These are phyloP conservation scores for Mythimna loreyi DNA, from an alignment of 2,888 invertebrate species.

Conservation along the genomic window DNA sequence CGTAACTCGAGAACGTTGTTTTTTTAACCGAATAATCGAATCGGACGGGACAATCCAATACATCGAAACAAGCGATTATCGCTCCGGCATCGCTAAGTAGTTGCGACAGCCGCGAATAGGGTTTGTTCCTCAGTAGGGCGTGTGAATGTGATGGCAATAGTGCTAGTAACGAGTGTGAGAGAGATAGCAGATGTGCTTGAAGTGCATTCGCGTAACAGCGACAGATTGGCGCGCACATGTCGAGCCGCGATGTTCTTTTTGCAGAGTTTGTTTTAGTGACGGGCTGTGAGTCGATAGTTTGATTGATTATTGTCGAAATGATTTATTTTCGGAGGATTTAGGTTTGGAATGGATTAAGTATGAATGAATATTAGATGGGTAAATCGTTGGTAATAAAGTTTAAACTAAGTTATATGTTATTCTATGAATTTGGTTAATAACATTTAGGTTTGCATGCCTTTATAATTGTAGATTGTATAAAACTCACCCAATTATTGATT, in stretches of 20 bases:
- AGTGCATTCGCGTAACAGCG: slow-evolving; percentile 84
- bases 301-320: slow-evolving; percentile 7
- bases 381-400: background rate
- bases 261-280: slow-evolving; percentile 74
- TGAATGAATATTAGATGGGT: background rate
- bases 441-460: too few species aligned
- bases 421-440: too few species aligned
- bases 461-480: too few species aligned
- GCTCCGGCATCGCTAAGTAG: slow-evolving; percentile 83
- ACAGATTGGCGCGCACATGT: slow-evolving; percentile 91
- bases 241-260: slow-evolving; percentile 89
- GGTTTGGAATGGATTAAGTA: background rate
- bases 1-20: slow-evolving; percentile 69
- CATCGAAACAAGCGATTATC: slow-evolving; percentile 84
- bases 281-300: slow-evolving; percentile 54
- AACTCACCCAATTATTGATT: too few species aligned
- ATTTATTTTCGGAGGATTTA: background rate
- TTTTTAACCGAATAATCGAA: slow-evolving; percentile 81
- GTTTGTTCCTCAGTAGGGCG: slow-evolving; percentile 68
- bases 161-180: slow-evolving; percentile 53
- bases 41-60: slow-evolving; percentile 86
- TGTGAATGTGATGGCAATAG: slow-evolving; percentile 68
- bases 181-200: slow-evolving; percentile 73
- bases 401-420: background rate
- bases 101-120: slow-evolving; percentile 79